Evolutionary conservation across 2,797 vertebrate genomes (phyloP).

Genomic region (Scolopax rusticola): DNA sequence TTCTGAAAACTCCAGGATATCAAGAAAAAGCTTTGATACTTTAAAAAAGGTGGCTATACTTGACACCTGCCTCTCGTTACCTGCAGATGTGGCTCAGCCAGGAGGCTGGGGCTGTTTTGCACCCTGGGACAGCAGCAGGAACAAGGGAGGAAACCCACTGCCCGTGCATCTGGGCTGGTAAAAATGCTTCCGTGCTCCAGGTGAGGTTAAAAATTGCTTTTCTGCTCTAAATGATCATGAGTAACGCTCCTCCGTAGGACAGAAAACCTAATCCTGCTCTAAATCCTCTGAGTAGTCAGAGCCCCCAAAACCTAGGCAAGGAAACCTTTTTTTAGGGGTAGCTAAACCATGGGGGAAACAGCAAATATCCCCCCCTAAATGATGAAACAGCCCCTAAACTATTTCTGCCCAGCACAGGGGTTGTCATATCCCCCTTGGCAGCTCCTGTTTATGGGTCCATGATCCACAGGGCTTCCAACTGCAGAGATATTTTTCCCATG

Average conservation of each 20-base stretch:
- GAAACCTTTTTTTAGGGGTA: not conserved
- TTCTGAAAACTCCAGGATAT: not conserved
- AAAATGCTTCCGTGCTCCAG: too few species aligned
- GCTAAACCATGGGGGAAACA: not conserved
- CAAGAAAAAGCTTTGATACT: not conserved
- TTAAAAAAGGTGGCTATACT: not conserved
- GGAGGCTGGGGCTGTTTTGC: not conserved
- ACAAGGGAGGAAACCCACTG: accelerated
- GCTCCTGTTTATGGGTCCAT: not conserved
- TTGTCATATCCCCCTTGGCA: accelerated
- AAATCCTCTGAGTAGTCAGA: not conserved
- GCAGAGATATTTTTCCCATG: not conserved
- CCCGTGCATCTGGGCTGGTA: accelerated
- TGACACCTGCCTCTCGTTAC: not conserved
- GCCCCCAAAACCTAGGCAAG: not conserved
- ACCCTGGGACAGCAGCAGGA: not conserved
- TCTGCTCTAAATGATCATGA: not conserved
- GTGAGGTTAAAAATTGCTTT: not conserved
- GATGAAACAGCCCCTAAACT: accelerated
- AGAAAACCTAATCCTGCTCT: not conserved
- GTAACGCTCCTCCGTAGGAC: not conserved
- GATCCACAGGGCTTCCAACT: accelerated
- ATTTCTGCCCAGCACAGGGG: not conserved
- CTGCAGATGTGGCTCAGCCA: too few species aligned
- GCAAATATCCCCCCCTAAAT: accelerated